phyloP scores from a whole-genome alignment of 2,797 vertebrate genomes.

The Acrocephalus scirpaceus region DNA sequence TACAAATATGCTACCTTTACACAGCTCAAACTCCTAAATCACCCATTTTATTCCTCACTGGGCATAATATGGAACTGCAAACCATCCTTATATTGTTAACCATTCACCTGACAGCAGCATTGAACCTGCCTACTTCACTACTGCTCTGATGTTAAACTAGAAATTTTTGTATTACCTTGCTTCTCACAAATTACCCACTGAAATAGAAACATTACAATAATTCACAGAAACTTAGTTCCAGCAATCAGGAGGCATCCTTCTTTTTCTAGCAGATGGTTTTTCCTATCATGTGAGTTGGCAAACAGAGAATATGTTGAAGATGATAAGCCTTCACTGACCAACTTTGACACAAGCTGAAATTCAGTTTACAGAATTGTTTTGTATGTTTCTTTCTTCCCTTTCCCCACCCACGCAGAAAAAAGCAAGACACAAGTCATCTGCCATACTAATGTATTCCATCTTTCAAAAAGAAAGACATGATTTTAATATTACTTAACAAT shows the following conservation, averaged over 20 bases:
- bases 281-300: not conserved
- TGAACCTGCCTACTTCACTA: not conserved
- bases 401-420: conserved; percentile 63
- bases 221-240: not conserved
- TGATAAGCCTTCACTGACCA: not conserved
- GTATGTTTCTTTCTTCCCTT: not conserved
- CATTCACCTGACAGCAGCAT: not conserved
- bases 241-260: not conserved
- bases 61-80: not conserved
- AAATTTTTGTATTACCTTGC: not conserved
- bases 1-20: not conserved
- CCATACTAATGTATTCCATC: conserved; percentile 99
- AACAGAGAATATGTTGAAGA: not conserved
- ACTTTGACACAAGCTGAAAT: not conserved
- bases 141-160: not conserved
- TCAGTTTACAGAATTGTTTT: not conserved
- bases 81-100: not conserved
- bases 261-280: not conserved
- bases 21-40: not conserved
- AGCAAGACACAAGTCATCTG: conserved; percentile 81
- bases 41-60: not conserved
- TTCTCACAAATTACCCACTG: not conserved
- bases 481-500: conserved; percentile 99
- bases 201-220: not conserved
- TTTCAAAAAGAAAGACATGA: conserved; percentile 99